Evolutionary conservation across 2,113 vertebrate genomes (phyloP).

Genomic region (Trochalopteron elliotii): DNA sequence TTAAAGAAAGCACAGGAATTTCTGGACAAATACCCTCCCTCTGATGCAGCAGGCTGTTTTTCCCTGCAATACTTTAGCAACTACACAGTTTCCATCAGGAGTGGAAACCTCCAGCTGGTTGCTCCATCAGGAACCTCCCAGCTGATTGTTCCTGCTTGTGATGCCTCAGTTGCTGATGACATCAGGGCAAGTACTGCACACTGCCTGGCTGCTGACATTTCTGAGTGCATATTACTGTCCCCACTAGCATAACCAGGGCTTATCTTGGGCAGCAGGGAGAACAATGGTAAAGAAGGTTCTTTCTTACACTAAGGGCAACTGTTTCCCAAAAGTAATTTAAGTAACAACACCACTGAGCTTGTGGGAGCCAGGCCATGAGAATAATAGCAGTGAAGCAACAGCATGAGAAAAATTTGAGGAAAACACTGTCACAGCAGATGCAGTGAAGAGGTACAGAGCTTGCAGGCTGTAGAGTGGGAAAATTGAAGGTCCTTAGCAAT

Average conservation of each 20-base stretch:
- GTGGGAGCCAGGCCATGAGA: neutral
- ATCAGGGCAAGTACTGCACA: neutral
- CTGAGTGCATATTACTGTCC: neutral
- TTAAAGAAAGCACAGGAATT: neutral
- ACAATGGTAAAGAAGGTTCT: neutral
- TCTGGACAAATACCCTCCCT: neutral
- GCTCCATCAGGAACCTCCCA: too few relatives aligned
- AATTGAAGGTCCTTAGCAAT: neutral
- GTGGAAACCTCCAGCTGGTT: too few relatives aligned
- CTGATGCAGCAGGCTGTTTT: neutral
- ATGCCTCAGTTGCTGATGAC: neutral
- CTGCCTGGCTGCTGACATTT: neutral
- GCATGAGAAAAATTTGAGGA: neutral
- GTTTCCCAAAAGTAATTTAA: neutral
- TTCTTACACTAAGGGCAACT: too few relatives aligned
- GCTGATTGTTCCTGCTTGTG: neutral
- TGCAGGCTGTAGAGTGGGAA: neutral
- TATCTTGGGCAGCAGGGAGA: neutral
- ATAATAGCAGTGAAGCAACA: neutral
- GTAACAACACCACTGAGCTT: neutral
- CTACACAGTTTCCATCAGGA: neutral
- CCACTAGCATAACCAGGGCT: neutral
- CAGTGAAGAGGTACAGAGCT: rapidly evolving
- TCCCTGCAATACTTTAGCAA: neutral
- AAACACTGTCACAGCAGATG: neutral